phyloP scores from a whole-genome alignment of 2,113 vertebrate genomes.

The Forbesichthys agassizii region DNA sequence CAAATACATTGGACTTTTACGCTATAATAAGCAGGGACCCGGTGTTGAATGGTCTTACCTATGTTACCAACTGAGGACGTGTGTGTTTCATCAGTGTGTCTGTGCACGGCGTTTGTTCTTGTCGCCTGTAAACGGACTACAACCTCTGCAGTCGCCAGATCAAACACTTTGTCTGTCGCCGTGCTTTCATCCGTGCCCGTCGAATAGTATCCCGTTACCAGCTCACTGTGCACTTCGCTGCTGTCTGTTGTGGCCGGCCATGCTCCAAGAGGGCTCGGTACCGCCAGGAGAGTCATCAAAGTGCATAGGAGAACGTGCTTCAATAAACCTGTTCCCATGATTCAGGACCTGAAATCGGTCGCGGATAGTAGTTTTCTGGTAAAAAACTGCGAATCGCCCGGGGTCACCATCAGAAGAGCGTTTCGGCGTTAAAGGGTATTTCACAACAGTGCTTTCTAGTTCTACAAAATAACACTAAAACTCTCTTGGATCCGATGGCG shows the following conservation, averaged over 20 bases:
- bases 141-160: slow-evolving; percentile 12
- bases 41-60: slow-evolving; percentile 46
- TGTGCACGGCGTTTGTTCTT: slow-evolving; percentile 53
- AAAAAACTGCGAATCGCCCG: slow-evolving; percentile 50
- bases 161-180: slow-evolving; percentile 11
- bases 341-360: slow-evolving; percentile 44
- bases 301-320: slow-evolving; percentile 57
- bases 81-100: slow-evolving; percentile 30
- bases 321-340: slow-evolving; percentile 75
- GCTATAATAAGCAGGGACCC: too few relatives aligned
- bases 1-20: too few relatives aligned
- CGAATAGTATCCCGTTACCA: slow-evolving; percentile 34
- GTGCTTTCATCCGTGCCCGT: not conserved
- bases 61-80: slow-evolving; percentile 23
- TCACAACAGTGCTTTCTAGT: slow-evolving; percentile 28
- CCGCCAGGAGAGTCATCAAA: slow-evolving; percentile 63
- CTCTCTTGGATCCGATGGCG: slow-evolving; percentile 46
- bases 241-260: slow-evolving; percentile 44
- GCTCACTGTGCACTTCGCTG: slow-evolving; percentile 39
- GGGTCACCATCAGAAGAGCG: slow-evolving; percentile 72
- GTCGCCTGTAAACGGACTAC: slow-evolving; percentile 56
- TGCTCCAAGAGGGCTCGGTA: slow-evolving; percentile 60
- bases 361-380: slow-evolving; percentile 42
- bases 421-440: slow-evolving; percentile 18
- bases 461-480: slow-evolving; percentile 31